phyloP scores from a whole-genome alignment of 1,140 invertebrate genomes.

The Aphelinus atriplicis region DNA sequence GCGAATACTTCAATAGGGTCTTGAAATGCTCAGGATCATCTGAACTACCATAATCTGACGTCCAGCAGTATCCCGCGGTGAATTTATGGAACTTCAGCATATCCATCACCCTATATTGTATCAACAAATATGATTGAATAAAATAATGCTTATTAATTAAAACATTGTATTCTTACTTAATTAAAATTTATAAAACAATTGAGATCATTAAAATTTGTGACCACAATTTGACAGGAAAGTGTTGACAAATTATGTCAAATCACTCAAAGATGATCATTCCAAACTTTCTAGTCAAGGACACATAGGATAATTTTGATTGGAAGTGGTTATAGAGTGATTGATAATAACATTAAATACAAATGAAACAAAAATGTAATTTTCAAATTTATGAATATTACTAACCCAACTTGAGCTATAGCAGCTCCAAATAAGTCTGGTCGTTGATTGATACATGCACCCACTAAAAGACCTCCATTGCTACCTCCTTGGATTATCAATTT shows the following conservation, averaged over 20 bases:
- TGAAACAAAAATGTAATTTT: neutral
- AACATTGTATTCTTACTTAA: neutral
- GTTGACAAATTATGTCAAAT: too few species aligned
- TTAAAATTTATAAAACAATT: too few species aligned
- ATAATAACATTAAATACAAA: constrained; percentile 46
- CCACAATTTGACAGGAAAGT: too few species aligned
- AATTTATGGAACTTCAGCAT: constrained; percentile 98
- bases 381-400: constrained; percentile 52
- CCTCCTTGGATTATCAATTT: constrained; percentile 92
- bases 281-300: neutral
- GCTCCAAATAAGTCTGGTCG: constrained; percentile 94
- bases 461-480: constrained; percentile 95
- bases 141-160: neutral
- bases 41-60: constrained; percentile 93
- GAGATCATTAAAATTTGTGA: too few species aligned
- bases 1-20: constrained; percentile 91
- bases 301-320: too few species aligned
- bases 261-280: too few species aligned
- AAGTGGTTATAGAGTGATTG: too few species aligned
- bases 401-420: constrained; percentile 92
- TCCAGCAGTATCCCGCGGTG: constrained; percentile 97
- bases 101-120: constrained; percentile 84
- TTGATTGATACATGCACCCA: constrained; percentile 94
- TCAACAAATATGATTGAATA: neutral
- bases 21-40: constrained; percentile 90